Evolutionary conservation across 2,797 vertebrate genomes (phyloP), one percentile per base, ranked within the genome.

Genomic region (Clarias fuscus): DNA sequence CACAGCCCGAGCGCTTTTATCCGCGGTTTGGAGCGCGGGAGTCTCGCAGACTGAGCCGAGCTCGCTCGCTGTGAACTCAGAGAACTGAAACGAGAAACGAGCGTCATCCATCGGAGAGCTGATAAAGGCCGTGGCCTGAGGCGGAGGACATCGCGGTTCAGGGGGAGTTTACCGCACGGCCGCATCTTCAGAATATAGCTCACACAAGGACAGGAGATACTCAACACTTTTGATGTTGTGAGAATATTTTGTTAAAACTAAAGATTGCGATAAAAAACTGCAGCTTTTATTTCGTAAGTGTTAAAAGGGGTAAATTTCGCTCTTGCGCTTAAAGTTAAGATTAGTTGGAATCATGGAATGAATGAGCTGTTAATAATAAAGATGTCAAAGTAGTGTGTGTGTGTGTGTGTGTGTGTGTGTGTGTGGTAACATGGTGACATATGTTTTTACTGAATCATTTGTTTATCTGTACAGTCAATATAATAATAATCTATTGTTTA

Each of bases 1-100:
- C 79, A 87, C 53, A 61, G 30, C 67, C 40, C 1, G 5, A 48
- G 33, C 58, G 33, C 75, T 88, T 73, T 82, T 65, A 84, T 82
- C 84, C 64, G n/a, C 80, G 78, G 43, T 79, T 75, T 53, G 53
- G 71, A 73, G 72, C 43, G 27, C 70, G n/a, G 82, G 80, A 78
- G 59, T 67, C 72, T 65, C 71, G n/a, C 68, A 58, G 82, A 43
- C n/a, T 53, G 56, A 53, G 61, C n/a, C 48, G 56, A 61, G 61
- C 64, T 67, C 7, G 37, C 53, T 73, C 68, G 22, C 82, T 30
- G 56, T 15, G 22, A 53, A 59, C 24, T 75, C 37, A 2, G 70
- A 75, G 56, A 81, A 67, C 40, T 27, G 79, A 67, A 65, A 65
- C 4, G 40, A 53, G 62, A 67, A 20, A 24, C n/a, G 15, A 17